Conservation (phyloP, 2,113 vertebrate genomes). For the Dasyurus viverrinus region DNA sequence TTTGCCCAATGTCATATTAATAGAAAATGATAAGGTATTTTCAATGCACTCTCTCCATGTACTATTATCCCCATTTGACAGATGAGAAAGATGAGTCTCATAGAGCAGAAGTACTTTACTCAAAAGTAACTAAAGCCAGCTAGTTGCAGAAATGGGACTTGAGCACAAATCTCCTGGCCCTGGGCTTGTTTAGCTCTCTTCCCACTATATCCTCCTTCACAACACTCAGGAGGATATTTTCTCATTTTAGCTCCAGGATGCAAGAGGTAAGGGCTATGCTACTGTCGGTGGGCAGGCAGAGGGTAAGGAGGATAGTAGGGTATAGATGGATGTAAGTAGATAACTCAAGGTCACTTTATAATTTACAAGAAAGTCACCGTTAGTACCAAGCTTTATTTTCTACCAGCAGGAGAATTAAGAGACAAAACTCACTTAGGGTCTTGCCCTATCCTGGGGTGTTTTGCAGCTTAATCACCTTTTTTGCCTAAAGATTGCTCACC, state of each 20-base stretch:
- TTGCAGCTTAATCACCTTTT: background rate
- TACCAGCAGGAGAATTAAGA: background rate
- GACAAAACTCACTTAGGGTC: background rate
- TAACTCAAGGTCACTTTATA: background rate
- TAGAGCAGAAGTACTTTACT: background rate
- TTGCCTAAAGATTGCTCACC: background rate
- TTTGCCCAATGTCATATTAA: background rate
- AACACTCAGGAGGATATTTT: background rate
- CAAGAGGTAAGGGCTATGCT: background rate
- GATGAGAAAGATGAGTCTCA: accelerated
- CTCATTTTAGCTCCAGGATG: background rate
- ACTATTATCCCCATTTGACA: background rate
- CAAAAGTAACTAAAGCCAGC: background rate
- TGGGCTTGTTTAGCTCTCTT: background rate
- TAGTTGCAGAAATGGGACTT: background rate
- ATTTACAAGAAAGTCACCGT: background rate
- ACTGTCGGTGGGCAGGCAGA: background rate
- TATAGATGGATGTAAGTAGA: background rate
- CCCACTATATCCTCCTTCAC: background rate
- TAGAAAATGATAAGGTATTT: background rate
- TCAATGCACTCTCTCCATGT: background rate
- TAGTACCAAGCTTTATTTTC: background rate
- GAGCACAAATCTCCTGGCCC: background rate
- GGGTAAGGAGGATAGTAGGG: background rate
- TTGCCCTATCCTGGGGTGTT: background rate